Base-by-base conservation (phyloP, 2,888 invertebrate species). In the Anaspis maculata region DNA sequence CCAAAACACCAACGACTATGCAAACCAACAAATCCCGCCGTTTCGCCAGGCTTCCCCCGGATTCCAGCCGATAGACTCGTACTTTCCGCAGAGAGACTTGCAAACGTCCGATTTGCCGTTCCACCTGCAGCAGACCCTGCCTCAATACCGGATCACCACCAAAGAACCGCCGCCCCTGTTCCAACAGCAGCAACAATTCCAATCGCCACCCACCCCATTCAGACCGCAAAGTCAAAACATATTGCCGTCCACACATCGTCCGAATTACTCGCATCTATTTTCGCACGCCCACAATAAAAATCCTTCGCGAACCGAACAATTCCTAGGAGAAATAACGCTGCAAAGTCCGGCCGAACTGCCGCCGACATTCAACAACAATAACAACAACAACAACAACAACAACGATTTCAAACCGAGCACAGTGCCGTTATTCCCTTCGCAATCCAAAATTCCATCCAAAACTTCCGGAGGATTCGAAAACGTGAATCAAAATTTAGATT, bases 271-370 rank as follows among this genome's bases (percentile, higher is more conserved):
- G 1, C 66, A 73, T 40, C 68, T 72, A 49, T 72, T 74, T 30
- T 39, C 55, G 45, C 74, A 73, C 52, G 69, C 70, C n/a, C 73
- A 73, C 50, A 73, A 71, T 51, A 71, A 72, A 52, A 70, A 74
- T 49, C 75, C 75, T 9, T 72, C 74, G 2, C 73, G 74, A 54
- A 72, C 73, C 13, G 76, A 76, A 66, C 73, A 74, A 23, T 76
- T 76, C 57, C 59, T 77, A 36, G 76, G 76, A 5, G 73, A 77
- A 64, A 74, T 76, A 26, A 76, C 76, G 11, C 64, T 76, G 36
- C 73, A 76, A 49, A 75, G 73, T 57, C 74, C 75, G 10, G 73
- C 74, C n/a, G 74, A 60, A n/a, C 35, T 56, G 7, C 59, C 60
- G 10, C 49, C 52, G 3, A 53, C 48, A 39, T 23, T 16, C 13